Percentiles rank a stretch among this genome's conserved stretches.
Evolutionary conservation across 2,113 vertebrate species (phyloP).

Genomic region (Balaeniceps rex): DNA sequence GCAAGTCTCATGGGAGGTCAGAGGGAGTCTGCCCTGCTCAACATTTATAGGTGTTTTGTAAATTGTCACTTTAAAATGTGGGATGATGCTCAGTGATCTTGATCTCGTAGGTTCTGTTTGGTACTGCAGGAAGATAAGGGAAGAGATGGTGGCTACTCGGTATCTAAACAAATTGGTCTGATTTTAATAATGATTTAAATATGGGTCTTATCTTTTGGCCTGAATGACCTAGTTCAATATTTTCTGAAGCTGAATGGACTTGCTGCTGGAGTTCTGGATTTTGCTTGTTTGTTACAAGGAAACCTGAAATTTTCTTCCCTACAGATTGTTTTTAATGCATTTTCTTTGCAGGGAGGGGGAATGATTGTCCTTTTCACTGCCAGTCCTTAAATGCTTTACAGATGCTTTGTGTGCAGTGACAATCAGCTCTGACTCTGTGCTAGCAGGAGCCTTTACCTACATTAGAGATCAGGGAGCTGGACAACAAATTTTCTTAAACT

Average conservation of each 20-base stretch:
- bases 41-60: no score
- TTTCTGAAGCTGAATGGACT: not conserved
- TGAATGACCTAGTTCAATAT: not conserved
- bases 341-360: not conserved
- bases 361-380: not conserved
- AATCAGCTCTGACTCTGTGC: not conserved
- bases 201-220: not conserved
- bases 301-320: not conserved
- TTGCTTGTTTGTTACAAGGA: not conserved
- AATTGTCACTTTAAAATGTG: not conserved
- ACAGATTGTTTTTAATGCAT: not conserved
- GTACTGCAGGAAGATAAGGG: not conserved
- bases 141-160: not conserved
- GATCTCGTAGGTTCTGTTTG: rapidly evolving
- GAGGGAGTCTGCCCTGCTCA: not conserved
- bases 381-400: not conserved
- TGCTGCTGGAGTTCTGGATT: not conserved
- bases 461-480: not conserved
- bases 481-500: not conserved
- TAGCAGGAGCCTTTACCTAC: not conserved
- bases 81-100: not conserved
- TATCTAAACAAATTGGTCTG: not conserved
- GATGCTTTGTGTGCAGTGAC: not conserved
- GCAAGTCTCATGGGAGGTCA: not conserved
- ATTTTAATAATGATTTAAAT: not conserved